These are phyloP conservation scores for Phortica magna DNA, from an alignment of 2,888 invertebrate species.

Conservation along the genomic window DNA sequence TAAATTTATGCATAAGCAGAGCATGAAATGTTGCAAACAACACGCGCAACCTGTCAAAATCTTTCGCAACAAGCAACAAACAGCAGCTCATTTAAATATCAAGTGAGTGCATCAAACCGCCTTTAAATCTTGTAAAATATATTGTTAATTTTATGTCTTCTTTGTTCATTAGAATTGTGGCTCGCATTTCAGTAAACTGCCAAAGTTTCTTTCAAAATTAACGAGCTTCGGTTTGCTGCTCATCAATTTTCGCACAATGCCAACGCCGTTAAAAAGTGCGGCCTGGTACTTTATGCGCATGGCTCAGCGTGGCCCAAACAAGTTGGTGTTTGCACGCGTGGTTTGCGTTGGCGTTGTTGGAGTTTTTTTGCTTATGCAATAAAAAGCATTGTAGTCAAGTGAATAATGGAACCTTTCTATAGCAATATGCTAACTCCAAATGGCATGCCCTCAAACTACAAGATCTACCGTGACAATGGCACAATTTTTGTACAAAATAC, in stretches of 20 bases:
- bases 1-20: slow-evolving; percentile 68
- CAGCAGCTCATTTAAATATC: not conserved
- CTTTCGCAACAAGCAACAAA: not conserved
- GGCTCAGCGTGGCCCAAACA: not conserved
- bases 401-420: too few relatives aligned
- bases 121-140: not conserved
- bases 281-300: not conserved
- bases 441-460: not conserved
- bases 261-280: not conserved
- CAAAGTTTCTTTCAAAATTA: too few relatives aligned
- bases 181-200: too few relatives aligned
- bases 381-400: too few relatives aligned
- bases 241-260: too few relatives aligned
- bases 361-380: not conserved
- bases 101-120: not conserved
- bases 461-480: slow-evolving; percentile 62
- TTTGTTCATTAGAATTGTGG: too few relatives aligned
- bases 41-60: slow-evolving; percentile 65
- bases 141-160: not conserved
- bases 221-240: too few relatives aligned
- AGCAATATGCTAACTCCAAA: not conserved
- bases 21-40: slow-evolving; percentile 52
- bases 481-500: slow-evolving; percentile 62
- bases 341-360: too few relatives aligned
- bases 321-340: too few relatives aligned